Evolutionary conservation across 2,113 vertebrate genomes (phyloP), one percentile per base, ranked within the genome.

Genomic region (Aramus guarauna): DNA sequence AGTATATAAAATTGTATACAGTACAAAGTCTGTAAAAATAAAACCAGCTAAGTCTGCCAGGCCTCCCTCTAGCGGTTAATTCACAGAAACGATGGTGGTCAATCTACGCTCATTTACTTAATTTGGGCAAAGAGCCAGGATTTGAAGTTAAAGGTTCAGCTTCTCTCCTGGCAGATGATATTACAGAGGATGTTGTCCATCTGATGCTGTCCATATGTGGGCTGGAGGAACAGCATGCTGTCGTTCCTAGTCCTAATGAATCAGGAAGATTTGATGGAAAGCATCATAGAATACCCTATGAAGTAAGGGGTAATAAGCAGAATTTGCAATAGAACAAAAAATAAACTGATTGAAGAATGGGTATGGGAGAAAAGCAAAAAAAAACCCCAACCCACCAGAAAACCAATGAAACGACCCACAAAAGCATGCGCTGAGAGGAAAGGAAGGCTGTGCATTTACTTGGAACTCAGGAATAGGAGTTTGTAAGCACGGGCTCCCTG

Each of bases 171-270:
- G 91, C 88, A 94, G 89, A 85, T 68, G 86, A 86, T 91, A 55
- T 41, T 77, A 60, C 43, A 91, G 79, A 93, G 83, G 85, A 93
- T 75, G 73, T 10, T 95, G 90, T 93, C 93, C 85, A 95, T 92
- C 91, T 95, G 91, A 93, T 2, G 60, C 59, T 75, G 73, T 41
- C 86, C 0, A 1, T 89, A 95, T 68, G 85, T n/a, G 80, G 73
- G 83, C 68, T 93, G 93, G 91, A 92, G 84, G 60, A 94, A 94
- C 95, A 92, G 94, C 81, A 91, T 36, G 91, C 80, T 89, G 84
- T 52, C 36, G 2, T 29, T 92, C 58, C 74, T 43, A 48, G 77
- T 48, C 62, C 69, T 93, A 88, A 95, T 82, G 71, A 83, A 80
- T 91, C 79, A 52, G 56, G 47, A 93, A 76, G 60, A 72, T 68